Percentiles rank a stretch among this genome's conserved stretches.
phyloP scores from a whole-genome alignment of 2,113 vertebrate species.

The Centropus bengalensis region DNA sequence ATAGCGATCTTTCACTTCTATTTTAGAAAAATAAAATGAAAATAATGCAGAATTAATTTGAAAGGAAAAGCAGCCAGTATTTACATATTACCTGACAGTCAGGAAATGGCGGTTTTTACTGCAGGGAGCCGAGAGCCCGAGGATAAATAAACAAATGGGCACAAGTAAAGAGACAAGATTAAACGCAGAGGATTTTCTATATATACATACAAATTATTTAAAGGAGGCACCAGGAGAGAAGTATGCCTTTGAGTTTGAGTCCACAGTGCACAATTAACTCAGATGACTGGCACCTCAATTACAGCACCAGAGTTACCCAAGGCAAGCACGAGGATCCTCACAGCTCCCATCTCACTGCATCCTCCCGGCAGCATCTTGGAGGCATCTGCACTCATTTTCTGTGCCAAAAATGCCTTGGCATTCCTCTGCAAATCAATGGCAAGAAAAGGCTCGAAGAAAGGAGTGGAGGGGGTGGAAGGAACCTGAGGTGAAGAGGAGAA shows the following conservation, averaged over 20 bases:
- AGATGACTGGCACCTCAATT: constrained; percentile 1
- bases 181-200: background rate
- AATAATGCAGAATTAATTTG: background rate
- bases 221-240: constrained; percentile 19
- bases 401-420: background rate
- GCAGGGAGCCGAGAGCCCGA: constrained; percentile 7
- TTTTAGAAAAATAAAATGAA: background rate
- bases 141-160: constrained; percentile 45
- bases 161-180: constrained; percentile 15
- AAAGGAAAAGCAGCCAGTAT: constrained; percentile 55
- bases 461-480: background rate
- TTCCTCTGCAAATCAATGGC: constrained; percentile 25
- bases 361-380: background rate
- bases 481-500: background rate
- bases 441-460: background rate
- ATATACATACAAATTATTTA: background rate
- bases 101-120: constrained; percentile 33
- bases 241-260: background rate
- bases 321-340: background rate
- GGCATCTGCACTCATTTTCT: background rate
- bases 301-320: background rate
- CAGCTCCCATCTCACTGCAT: background rate
- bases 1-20: background rate
- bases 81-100: constrained; percentile 44
- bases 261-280: background rate